Evolutionary conservation across 1,140 invertebrate genomes (phyloP).

Genomic region (Sarcophaga peregrina): DNA sequence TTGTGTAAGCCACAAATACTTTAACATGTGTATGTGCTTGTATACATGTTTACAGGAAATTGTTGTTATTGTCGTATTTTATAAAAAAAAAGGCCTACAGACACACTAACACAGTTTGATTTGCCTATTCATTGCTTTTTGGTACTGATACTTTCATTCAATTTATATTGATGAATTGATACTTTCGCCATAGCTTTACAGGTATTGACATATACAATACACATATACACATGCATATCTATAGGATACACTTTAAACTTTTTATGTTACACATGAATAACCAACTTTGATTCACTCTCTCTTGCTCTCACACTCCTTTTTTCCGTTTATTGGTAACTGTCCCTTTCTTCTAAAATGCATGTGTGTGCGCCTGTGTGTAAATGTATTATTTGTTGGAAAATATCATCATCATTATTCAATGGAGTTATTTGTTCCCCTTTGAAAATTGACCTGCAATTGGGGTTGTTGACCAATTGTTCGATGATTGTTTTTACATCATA

Average conservation of each 20-base stretch:
- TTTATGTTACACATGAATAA: no score
- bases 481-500: conserved; percentile 5
- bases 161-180: not conserved
- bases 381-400: conserved; percentile 5
- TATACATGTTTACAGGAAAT: not conserved
- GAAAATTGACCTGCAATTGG: conserved; percentile 35
- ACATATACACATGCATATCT: not conserved
- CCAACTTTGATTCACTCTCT: no score
- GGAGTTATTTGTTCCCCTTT: conserved; percentile 25
- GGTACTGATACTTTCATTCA: conserved; percentile 8
- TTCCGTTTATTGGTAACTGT: not conserved
- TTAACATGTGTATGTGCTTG: no score
- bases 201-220: not conserved
- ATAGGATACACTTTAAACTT: no score
- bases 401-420: not conserved
- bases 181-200: not conserved
- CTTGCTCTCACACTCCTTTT: not conserved
- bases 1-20: no score
- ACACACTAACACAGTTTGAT: conserved; percentile 15
- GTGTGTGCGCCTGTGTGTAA: not conserved
- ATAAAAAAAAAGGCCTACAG: not conserved
- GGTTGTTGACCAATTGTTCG: conserved; percentile 34
- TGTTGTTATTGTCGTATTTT: not conserved
- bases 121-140: conserved; percentile 2
- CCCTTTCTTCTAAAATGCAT: not conserved